Conservation (phyloP, 2,888 invertebrate genomes). For the Yponomeuta cagnagella region DNA sequence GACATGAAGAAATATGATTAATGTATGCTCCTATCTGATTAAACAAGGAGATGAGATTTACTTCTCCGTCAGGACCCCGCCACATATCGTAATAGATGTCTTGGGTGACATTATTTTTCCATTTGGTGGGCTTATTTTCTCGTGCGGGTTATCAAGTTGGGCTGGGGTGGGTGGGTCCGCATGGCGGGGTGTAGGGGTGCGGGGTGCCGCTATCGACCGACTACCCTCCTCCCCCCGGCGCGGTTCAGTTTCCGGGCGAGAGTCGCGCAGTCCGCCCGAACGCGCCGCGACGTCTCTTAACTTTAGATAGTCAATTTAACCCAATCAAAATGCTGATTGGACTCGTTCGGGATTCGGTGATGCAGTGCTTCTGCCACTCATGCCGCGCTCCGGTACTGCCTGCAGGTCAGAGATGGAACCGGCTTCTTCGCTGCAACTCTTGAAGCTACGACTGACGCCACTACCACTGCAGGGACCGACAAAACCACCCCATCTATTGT, state of each 20-base stretch:
- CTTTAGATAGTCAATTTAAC: conserved; percentile 68
- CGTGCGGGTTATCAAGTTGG: conserved; percentile 72
- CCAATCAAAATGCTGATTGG: conserved; percentile 86
- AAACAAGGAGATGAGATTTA: conserved; percentile 15
- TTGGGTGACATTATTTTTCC: conserved; percentile 68
- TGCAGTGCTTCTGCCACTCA: conserved; percentile 96
- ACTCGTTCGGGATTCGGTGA: conserved; percentile 92
- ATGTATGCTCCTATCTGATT: background rate
- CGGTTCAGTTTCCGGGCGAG: conserved; percentile 76
- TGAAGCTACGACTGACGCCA: conserved; percentile 40
- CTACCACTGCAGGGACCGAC: conserved; percentile 40
- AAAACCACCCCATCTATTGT: conserved; percentile 31
- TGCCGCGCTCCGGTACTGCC: conserved; percentile 89
- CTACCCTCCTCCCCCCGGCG: conserved; percentile 71
- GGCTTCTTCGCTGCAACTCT: conserved; percentile 20
- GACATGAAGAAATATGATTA: background rate
- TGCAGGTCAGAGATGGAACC: conserved; percentile 77
- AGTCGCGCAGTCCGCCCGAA: conserved; percentile 78
- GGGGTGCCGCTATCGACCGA: conserved; percentile 75
- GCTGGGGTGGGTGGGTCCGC: conserved; percentile 63
- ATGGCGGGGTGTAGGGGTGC: conserved; percentile 54
- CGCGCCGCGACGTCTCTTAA: conserved; percentile 66
- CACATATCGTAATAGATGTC: conserved; percentile 46
- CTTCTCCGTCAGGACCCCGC: conserved; percentile 31
- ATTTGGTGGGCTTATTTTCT: conserved; percentile 72